These are phyloP conservation scores for Entomobrya proxima DNA, from an alignment of 2,888 invertebrate species.

Conservation along the genomic window DNA sequence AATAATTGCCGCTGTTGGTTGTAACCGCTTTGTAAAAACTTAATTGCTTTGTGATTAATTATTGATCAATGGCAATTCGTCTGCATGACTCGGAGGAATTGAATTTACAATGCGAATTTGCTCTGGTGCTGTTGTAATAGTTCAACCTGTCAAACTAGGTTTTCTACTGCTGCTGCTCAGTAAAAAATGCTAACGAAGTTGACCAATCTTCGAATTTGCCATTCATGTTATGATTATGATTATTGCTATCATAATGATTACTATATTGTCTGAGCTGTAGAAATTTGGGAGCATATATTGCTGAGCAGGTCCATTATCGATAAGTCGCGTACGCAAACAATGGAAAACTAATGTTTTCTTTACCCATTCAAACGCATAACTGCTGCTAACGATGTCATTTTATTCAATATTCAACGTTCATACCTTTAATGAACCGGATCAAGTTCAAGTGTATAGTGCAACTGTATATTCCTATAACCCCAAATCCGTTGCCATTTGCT, in stretches of 20 bases:
- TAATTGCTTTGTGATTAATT: slow-evolving; percentile 39
- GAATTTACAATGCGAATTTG: slow-evolving; percentile 4
- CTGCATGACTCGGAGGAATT: not conserved
- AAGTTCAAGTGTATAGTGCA: slow-evolving; percentile 18
- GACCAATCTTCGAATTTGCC: not conserved
- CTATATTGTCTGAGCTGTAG: not conserved
- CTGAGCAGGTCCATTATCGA: not conserved
- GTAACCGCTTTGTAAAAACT: slow-evolving; percentile 15
- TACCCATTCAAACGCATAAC: too few relatives aligned
- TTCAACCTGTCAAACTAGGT: not conserved
- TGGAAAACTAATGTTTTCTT: not conserved
- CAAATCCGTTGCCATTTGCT: too few relatives aligned
- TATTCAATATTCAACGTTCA: too few relatives aligned
- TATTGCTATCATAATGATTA: slow-evolving; percentile 12
- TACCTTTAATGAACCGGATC: not conserved
- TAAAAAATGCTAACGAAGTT: not conserved
- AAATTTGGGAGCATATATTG: not conserved
- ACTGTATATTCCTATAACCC: too few relatives aligned
- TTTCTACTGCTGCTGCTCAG: too few relatives aligned
- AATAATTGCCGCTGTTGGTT: slow-evolving; percentile 11
- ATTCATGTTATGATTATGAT: not conserved
- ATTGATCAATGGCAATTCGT: slow-evolving; percentile 33
- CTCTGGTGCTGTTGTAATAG: not conserved
- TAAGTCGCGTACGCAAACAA: not conserved
- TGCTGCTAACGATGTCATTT: too few relatives aligned